These are phyloP conservation scores for Agrilus mali DNA, from an alignment of 2,888 invertebrate genomes.

Conservation along the genomic window DNA sequence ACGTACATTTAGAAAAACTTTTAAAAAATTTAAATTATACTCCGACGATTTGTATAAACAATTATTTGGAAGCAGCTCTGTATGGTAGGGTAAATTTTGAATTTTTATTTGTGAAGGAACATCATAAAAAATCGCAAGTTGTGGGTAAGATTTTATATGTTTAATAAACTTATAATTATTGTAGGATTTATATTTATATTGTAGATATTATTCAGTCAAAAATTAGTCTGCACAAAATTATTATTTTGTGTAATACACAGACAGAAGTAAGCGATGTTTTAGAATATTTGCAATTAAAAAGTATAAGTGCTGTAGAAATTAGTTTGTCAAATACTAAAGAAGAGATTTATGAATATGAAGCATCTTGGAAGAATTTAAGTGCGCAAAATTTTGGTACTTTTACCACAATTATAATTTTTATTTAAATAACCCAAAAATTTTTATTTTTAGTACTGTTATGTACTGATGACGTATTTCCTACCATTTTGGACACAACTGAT, in stretches of 20 bases:
- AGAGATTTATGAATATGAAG: slow-evolving; percentile 10
- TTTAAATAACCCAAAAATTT: slow-evolving; percentile 16
- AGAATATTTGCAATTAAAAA: slow-evolving; percentile 15
- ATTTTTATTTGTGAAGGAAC: slow-evolving; percentile 32
- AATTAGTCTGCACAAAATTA: slow-evolving; percentile 37
- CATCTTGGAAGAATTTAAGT: slow-evolving; percentile 7
- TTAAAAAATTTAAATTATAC: slow-evolving; percentile 39
- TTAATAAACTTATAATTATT: background rate
- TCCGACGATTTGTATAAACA: slow-evolving; percentile 55
- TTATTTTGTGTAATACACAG: slow-evolving; percentile 48
- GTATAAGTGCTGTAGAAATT: slow-evolving; percentile 18
- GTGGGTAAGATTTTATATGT: slow-evolving; percentile 21
- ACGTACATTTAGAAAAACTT: slow-evolving; percentile 41
- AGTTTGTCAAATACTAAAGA: slow-evolving; percentile 15
- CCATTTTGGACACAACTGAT: slow-evolving; percentile 48
- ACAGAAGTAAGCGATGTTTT: slow-evolving; percentile 41
- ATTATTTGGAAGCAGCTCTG: slow-evolving; percentile 61
- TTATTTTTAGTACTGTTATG: slow-evolving; percentile 47
- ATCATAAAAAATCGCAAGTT: slow-evolving; percentile 35
- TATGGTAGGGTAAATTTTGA: slow-evolving; percentile 46
- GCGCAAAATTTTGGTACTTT: slow-evolving; percentile 11
- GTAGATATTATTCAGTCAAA: slow-evolving; percentile 37
- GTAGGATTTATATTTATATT: slow-evolving; percentile 4
- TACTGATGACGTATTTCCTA: slow-evolving; percentile 49
- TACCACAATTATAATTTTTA: background rate